phyloP scores from a whole-genome alignment of 1,140 invertebrate species.

The Solenopsis invicta region DNA sequence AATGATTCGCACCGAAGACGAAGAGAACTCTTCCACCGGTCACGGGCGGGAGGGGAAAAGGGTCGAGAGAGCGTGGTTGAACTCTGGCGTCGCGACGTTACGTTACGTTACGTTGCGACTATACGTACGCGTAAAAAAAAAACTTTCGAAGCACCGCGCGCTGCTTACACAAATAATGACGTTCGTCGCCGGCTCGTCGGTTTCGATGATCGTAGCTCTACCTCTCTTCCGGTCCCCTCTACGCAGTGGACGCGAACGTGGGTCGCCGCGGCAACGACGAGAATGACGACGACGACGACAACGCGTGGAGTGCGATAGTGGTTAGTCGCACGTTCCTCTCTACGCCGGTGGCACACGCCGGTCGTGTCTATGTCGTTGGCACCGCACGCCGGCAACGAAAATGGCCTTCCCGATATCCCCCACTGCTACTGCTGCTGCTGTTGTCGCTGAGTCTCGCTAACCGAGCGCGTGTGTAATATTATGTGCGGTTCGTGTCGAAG shows the following conservation, averaged over 20 bases:
- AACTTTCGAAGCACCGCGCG: not conserved
- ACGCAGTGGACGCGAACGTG: not conserved
- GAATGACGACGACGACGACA: not conserved
- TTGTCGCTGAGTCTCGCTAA: not conserved
- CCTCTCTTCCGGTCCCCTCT: conserved; percentile 32
- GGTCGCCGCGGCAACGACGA: not conserved
- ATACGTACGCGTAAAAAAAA: not conserved
- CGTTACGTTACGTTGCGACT: not conserved
- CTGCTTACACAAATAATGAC: not conserved
- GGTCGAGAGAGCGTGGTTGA: not conserved
- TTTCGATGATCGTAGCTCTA: conserved; percentile 59
- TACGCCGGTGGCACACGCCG: conserved; percentile 56
- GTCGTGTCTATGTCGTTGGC: conserved; percentile 58
- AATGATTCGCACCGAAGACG: conserved; percentile 8
- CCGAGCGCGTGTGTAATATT: conserved; percentile 39
- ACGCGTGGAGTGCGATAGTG: not conserved
- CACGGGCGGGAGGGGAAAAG: not conserved
- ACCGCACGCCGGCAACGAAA: conserved; percentile 68
- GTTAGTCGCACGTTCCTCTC: conserved; percentile 27
- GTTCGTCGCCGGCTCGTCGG: conserved; percentile 12
- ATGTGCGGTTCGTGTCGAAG: conserved; percentile 61
- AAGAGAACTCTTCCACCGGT: not conserved
- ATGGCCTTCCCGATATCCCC: conserved; percentile 73
- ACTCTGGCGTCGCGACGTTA: not conserved
- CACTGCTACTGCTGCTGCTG: conserved; percentile 53